Evolutionary conservation across 1,140 invertebrate genomes (phyloP), one percentile per base, ranked within the genome.

Genomic region (Paracyclopina nana): DNA sequence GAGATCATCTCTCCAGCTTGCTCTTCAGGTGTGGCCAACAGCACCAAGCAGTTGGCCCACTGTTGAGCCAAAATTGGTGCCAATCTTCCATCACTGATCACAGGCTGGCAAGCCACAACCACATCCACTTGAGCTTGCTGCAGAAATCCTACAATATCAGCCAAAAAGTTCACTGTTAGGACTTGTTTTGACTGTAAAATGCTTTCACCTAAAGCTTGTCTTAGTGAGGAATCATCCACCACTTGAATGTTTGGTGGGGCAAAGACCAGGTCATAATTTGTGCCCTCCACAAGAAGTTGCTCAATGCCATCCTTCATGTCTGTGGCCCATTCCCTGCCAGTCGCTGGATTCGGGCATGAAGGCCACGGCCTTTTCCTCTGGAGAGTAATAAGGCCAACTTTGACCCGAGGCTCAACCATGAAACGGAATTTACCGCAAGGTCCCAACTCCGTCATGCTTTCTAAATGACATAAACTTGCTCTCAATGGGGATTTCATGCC

Each of bases 1-100:
- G 46, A 48, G 27, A 48, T 48, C 46, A 48, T 48, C 22, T 48
- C 46, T 26, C 46, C 46, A 27, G 24, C 29, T 20, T 48, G 46
- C 16, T 48, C 46, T 20, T 48, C 46, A 6, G 46, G 46, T 11
- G 46, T 26, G 27, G 46, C 46, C 46, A 11, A 28, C n/a, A 48
- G 27, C 5, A 48, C 26, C 46, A 48, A 27, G 16, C 22, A 25
- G 22, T 22, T 22, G 3, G 24, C 46, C 46, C 46, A 48, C 28
- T 48, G 22, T 29, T 48, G 46, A 20, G 46, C 20, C 14, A 48
- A n/a, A 30, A 48, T 27, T n/a, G 46, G 46, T 2, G 46, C 46
- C 16, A 48, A 28, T 4, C 46, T 25, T 2, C 46, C 46, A 48
- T 48, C 46, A 26, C 46, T 48, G 34, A 38, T 38, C 9, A 38